A percentile compares a stretch with the other conserved stretches of the same genome.
Conservation (phyloP, 2,797 vertebrate species). For the Harpagifer antarcticus region DNA sequence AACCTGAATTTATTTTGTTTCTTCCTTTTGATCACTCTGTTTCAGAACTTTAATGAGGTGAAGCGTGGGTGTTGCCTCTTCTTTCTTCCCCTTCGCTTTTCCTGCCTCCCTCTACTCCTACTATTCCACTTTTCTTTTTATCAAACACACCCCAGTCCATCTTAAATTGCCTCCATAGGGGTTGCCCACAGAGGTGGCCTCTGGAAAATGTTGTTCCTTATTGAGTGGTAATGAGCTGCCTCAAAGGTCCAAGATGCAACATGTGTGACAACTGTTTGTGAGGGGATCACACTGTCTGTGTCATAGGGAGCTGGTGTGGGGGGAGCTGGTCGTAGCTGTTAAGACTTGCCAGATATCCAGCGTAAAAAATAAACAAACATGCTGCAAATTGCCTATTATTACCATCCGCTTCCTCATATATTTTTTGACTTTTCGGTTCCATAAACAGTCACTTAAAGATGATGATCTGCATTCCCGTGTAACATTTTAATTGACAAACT, state of each 20-base stretch:
- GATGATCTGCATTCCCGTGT: not conserved
- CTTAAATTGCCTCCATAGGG: conserved; percentile 29
- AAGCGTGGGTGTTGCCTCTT: conserved; percentile 52
- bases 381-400: not conserved
- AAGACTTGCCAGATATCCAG: not conserved
- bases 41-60: conserved; percentile 66
- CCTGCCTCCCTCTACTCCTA: conserved; percentile 42
- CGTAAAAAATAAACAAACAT: not conserved
- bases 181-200: not conserved
- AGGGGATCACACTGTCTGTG: not conserved
- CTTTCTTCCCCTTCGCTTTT: conserved; percentile 22
- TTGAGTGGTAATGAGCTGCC: conserved; percentile 14
- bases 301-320: not conserved
- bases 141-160: conserved; percentile 32
- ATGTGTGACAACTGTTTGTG: not conserved
- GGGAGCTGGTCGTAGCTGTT: conserved; percentile 1
- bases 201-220: not conserved
- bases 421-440: not conserved
- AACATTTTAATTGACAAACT: not conserved
- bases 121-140: conserved; percentile 26
- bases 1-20: conserved; percentile 15
- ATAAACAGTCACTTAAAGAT: not conserved
- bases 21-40: conserved; percentile 25
- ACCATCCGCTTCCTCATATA: conserved; percentile 8
- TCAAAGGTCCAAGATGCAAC: conserved; percentile 1